phyloP scores from a whole-genome alignment of 2,888 invertebrate species.

The Phengaris arion region DNA sequence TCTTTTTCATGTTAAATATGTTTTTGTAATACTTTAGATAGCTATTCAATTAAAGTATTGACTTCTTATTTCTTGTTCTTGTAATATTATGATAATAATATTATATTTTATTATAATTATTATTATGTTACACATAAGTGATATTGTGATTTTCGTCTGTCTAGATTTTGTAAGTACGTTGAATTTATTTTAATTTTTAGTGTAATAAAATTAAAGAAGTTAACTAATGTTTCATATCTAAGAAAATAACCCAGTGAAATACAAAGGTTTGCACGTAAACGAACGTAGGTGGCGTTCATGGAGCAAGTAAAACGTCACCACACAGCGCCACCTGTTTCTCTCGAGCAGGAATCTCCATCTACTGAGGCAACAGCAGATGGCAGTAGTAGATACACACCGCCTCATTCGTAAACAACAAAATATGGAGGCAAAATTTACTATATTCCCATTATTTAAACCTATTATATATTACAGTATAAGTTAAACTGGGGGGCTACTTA shows the following conservation, averaged over 20 bases:
- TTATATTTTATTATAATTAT: not conserved
- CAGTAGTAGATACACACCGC: no score
- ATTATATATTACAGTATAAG: no score
- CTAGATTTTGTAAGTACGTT: constrained; percentile 13
- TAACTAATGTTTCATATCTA: not conserved
- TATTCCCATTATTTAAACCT: no score
- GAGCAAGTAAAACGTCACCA: no score
- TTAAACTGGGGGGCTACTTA: no score
- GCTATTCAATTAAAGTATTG: constrained; percentile 13
- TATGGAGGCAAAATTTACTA: no score
- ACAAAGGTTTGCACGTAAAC: not conserved
- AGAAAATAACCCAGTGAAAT: not conserved
- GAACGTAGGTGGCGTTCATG: no score
- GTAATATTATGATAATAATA: not conserved
- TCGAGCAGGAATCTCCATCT: no score
- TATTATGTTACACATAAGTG: not conserved
- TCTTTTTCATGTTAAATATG: not conserved
- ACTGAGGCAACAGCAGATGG: no score
- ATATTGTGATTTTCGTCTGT: constrained; percentile 14
- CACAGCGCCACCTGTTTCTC: no score
- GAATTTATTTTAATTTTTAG: constrained; percentile 8
- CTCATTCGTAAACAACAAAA: no score
- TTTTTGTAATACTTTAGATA: constrained; percentile 1
- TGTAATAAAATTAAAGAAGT: not conserved
- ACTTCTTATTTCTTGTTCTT: constrained; percentile 11